These are phyloP conservation scores for Drosophila sordidula DNA, from an alignment of 2,888 invertebrate genomes.

Conservation along the genomic window DNA sequence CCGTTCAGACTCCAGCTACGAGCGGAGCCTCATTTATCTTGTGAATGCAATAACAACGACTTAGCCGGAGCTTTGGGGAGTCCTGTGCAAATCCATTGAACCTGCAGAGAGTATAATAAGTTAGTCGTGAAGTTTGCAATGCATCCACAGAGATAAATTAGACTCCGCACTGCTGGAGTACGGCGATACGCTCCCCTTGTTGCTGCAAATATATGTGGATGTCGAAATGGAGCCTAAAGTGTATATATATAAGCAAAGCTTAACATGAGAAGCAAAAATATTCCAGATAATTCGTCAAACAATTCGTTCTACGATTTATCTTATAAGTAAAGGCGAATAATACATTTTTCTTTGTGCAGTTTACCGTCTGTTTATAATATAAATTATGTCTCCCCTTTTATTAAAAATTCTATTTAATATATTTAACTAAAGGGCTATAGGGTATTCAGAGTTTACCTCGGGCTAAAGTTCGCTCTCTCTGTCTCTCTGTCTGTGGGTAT, in stretches of 20 bases:
- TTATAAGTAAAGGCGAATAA: background rate
- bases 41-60: constrained; percentile 81
- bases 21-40: constrained; percentile 77
- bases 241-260: too few species aligned
- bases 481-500: background rate
- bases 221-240: background rate
- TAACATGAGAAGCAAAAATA: background rate
- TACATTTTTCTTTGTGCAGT: background rate
- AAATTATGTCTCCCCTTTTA: background rate
- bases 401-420: background rate
- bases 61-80: constrained; percentile 71
- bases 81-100: constrained; percentile 76
- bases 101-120: constrained; percentile 65
- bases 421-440: background rate
- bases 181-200: constrained; percentile 5
- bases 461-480: too few species aligned
- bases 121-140: constrained; percentile 62
- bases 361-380: background rate
- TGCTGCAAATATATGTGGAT: constrained; percentile 4
- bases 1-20: constrained; percentile 18
- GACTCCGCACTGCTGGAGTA: constrained; percentile 31
- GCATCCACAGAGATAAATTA: constrained; percentile 57
- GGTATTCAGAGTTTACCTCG: background rate
- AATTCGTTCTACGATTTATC: background rate
- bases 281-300: background rate